phyloP scores from a whole-genome alignment of 2,888 invertebrate species.

The Drosophila anceps region DNA sequence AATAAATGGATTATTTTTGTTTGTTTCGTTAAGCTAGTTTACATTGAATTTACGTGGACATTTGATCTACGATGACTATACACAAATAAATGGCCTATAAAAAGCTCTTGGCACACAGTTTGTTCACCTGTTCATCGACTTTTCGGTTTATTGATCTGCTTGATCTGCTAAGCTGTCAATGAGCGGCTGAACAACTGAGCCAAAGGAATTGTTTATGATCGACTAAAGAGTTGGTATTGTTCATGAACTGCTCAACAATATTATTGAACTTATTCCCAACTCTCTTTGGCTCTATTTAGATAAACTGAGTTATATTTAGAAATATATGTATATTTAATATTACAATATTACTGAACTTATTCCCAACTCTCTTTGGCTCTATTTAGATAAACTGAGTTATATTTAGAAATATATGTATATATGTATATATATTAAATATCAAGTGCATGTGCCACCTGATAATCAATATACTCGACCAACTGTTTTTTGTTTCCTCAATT shows the following conservation, averaged over 20 bases:
- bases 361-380: neutral
- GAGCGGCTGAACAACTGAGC: neutral
- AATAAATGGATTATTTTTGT: neutral
- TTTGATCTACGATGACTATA: neutral
- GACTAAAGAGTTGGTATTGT: neutral
- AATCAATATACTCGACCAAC: conserved; percentile 21
- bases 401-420: neutral
- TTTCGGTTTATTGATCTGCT: neutral
- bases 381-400: neutral
- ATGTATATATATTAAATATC: neutral
- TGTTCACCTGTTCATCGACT: neutral
- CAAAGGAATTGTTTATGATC: neutral
- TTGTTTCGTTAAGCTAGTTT: neutral
- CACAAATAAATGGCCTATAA: neutral
- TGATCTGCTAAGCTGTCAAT: neutral
- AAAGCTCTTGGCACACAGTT: neutral
- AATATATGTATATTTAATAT: too few relatives aligned
- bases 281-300: neutral
- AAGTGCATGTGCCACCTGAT: neutral
- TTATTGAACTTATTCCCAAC: neutral
- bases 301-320: neutral
- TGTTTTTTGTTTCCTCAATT: conserved; percentile 4
- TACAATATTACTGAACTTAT: neutral
- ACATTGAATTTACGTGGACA: neutral
- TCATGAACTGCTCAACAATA: neutral